phyloP scores from a whole-genome alignment of 2,113 vertebrate species.

The Channa argus region DNA sequence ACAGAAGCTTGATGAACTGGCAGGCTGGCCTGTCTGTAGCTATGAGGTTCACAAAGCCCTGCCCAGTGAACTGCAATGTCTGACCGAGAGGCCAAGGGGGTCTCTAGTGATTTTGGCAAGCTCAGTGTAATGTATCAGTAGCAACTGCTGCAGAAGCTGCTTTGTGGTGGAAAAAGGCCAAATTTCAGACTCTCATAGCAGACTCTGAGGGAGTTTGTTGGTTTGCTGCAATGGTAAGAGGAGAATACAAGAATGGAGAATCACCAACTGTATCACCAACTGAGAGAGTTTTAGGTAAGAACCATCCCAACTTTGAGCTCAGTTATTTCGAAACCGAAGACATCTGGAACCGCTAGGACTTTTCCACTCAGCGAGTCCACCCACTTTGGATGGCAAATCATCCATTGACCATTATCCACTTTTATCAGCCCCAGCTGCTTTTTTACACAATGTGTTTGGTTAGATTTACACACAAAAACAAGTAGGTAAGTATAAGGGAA shows the following conservation, averaged over 20 bases:
- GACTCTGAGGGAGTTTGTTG: background rate
- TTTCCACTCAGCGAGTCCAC: too few species aligned
- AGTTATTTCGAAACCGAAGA: too few species aligned
- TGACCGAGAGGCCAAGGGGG: slow-evolving; percentile 22
- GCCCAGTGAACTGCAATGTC: slow-evolving; percentile 12
- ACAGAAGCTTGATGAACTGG: background rate
- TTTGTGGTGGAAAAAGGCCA: slow-evolving; percentile 6
- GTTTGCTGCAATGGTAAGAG: background rate
- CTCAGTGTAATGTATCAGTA: background rate
- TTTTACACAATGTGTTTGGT: too few species aligned
- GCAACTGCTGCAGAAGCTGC: background rate
- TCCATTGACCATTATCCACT: too few species aligned
- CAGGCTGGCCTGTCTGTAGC: background rate
- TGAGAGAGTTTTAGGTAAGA: background rate
- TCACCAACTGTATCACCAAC: too few species aligned
- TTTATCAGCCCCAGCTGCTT: too few species aligned
- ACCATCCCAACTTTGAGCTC: too few species aligned
- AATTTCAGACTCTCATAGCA: background rate
- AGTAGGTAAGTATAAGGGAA: too few species aligned
- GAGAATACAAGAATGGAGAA: background rate
- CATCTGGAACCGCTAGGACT: too few species aligned
- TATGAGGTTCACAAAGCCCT: background rate
- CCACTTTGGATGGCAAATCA: too few species aligned
- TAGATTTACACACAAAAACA: too few species aligned
- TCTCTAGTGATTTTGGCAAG: slow-evolving; percentile 9